phyloP scores from a whole-genome alignment of 2,888 invertebrate species.

The Cepaea hortensis region DNA sequence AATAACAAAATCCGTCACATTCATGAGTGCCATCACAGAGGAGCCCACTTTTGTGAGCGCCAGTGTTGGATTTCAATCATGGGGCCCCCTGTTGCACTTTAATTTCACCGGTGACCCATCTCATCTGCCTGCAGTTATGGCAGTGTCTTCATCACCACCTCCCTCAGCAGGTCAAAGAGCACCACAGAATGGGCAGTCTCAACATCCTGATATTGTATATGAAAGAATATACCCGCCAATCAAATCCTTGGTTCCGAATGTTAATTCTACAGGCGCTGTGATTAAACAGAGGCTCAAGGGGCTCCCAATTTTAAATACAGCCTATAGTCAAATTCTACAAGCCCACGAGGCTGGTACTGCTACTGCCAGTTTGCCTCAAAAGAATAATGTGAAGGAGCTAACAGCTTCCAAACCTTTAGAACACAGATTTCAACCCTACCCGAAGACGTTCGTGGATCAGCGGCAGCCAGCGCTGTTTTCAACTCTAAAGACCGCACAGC shows the following conservation, averaged over 20 bases:
- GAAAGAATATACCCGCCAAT: constrained; percentile 44
- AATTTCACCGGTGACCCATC: constrained; percentile 45
- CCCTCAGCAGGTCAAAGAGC: background rate
- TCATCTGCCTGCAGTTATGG: constrained; percentile 42
- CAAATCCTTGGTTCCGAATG: constrained; percentile 28
- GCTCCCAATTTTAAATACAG: constrained; percentile 20
- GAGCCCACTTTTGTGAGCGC: constrained; percentile 38
- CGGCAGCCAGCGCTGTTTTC: background rate
- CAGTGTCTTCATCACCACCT: constrained; percentile 1
- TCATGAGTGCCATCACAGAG: constrained; percentile 30
- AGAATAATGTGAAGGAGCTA: background rate
- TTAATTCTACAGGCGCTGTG: constrained; percentile 35
- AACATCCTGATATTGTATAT: constrained; percentile 6
- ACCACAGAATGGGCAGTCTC: background rate
- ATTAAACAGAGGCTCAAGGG: constrained; percentile 41
- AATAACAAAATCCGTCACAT: constrained; percentile 32
- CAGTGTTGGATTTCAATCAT: constrained; percentile 34
- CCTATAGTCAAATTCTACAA: constrained; percentile 6
- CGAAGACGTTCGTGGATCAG: background rate
- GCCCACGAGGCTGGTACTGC: background rate
- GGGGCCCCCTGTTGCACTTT: constrained; percentile 38
- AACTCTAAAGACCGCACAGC: background rate
- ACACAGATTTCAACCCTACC: background rate
- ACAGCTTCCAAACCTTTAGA: background rate
- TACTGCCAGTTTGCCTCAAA: background rate